Evolutionary conservation across 2,113 vertebrate species (phyloP).

Genomic region (Regulus satrapa): DNA sequence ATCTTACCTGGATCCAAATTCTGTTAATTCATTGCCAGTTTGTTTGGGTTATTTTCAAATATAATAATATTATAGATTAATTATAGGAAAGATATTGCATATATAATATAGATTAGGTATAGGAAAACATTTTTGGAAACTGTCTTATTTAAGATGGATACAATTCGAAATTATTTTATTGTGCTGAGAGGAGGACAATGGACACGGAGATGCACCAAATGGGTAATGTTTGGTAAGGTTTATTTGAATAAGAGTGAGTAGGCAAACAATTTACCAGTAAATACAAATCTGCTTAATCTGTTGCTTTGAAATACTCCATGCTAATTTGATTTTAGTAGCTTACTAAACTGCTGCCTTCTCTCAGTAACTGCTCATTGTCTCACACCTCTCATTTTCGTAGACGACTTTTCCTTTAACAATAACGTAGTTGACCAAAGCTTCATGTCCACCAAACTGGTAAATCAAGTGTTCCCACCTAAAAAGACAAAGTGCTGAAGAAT

Average conservation of each 20-base stretch:
- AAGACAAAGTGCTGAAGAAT: constrained; percentile 22
- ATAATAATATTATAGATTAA: background rate
- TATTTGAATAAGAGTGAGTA: background rate
- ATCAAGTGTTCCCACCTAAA: constrained; percentile 95
- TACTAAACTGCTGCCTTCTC: background rate
- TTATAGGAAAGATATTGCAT: too few relatives aligned
- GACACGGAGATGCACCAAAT: background rate
- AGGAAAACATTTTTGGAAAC: background rate
- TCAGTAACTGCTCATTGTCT: constrained; percentile 53
- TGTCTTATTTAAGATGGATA: background rate
- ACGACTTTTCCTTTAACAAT: constrained; percentile 85
- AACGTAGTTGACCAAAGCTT: constrained; percentile 86
- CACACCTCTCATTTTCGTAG: constrained; percentile 77
- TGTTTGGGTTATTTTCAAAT: background rate
- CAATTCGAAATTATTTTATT: background rate
- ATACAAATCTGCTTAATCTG: background rate
- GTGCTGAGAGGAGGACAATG: background rate
- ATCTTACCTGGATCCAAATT: background rate
- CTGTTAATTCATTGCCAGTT: background rate
- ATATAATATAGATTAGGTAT: too few relatives aligned
- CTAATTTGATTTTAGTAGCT: background rate
- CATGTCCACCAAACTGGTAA: constrained; percentile 94
- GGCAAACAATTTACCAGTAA: background rate
- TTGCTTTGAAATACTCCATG: background rate
- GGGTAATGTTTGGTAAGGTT: background rate